Conservation (phyloP, 2,113 vertebrate genomes). For the Tragelaphus strepsiceros region DNA sequence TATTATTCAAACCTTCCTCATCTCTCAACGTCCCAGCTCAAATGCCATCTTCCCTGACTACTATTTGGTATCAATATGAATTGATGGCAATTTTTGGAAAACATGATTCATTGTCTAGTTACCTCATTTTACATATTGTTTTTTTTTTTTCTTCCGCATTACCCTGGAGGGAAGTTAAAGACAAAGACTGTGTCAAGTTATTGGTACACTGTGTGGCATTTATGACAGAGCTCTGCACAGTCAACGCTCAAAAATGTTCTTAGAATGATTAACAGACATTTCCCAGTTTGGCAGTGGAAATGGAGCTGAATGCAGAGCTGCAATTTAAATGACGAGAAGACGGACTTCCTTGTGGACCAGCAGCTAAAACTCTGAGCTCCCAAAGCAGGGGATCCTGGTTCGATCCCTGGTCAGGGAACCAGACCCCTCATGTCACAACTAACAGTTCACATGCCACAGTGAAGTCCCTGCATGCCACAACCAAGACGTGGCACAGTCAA, state of each 20-base stretch:
- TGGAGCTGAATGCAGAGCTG: background rate
- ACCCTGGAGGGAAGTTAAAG: constrained; percentile 1
- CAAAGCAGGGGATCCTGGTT: background rate
- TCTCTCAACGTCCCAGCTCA: background rate
- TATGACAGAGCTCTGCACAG: background rate
- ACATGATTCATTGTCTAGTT: background rate
- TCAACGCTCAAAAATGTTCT: background rate
- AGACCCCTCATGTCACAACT: background rate
- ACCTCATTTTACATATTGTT: background rate
- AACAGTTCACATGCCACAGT: background rate
- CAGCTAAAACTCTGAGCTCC: background rate
- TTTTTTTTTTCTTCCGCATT: background rate
- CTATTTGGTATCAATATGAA: background rate
- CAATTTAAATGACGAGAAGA: background rate
- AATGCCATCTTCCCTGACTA: background rate
- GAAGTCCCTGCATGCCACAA: background rate
- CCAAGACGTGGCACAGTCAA: background rate
- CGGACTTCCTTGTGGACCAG: background rate
- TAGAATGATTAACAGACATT: constrained; percentile 9
- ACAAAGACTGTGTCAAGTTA: constrained; percentile 19
- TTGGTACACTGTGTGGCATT: background rate
- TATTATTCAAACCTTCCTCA: background rate
- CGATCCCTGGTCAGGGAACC: background rate
- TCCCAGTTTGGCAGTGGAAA: background rate
- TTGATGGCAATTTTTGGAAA: background rate